phyloP scores from a whole-genome alignment of 2,797 vertebrate genomes.

The Falco rusticolus region DNA sequence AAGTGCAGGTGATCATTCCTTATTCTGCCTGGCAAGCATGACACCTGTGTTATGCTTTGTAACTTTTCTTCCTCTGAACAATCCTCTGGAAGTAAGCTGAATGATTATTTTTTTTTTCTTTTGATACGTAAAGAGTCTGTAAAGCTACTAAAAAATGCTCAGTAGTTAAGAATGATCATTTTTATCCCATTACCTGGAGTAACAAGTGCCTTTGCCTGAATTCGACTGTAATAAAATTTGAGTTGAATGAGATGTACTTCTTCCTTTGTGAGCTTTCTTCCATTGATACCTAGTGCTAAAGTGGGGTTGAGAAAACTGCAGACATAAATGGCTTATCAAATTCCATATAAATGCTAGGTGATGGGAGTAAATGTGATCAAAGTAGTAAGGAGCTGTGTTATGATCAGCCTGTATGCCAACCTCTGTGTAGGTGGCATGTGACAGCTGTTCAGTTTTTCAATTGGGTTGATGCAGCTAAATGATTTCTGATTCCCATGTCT shows the following conservation, averaged over 20 bases:
- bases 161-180: background rate
- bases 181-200: background rate
- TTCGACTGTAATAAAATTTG: background rate
- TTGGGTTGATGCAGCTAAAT: background rate
- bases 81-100: background rate
- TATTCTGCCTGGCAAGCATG: background rate
- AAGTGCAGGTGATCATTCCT: background rate
- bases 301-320: background rate
- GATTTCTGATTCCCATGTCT: background rate
- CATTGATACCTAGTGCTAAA: background rate
- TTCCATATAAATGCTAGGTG: background rate
- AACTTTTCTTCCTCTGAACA: background rate
- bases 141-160: background rate
- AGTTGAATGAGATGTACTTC: background rate
- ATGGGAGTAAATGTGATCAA: background rate
- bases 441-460: background rate
- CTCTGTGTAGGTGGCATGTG: background rate
- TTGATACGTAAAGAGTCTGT: background rate
- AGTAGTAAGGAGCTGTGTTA: background rate
- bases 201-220: background rate
- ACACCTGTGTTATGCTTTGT: background rate
- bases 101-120: background rate
- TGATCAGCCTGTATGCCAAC: background rate
- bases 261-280: background rate
- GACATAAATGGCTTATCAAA: background rate